Base-by-base conservation (phyloP, 2,113 vertebrate species). In the Herpailurus yagouaroundi region DNA sequence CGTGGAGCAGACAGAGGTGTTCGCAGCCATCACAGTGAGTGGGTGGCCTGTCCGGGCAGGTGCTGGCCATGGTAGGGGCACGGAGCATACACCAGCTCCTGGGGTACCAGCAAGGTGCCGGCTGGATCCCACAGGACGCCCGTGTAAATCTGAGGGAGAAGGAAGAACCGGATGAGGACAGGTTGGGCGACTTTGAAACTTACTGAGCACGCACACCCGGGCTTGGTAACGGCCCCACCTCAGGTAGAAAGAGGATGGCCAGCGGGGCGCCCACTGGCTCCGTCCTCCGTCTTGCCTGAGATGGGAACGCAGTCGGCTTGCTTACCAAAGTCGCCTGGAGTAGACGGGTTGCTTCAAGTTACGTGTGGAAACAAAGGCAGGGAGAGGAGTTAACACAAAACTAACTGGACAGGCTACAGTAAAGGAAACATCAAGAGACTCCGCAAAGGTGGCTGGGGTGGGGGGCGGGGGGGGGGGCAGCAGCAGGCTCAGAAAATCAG, bases 1-100 rank as follows among this genome's bases (percentile, higher is more conserved):
- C 41, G n/a, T 25, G 23, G 9, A 60, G 79, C 5, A 60, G 64
- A 92, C 13, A n/a, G 27, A 13, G 50, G 64, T 14, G 19, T 69
- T 69, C 33, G 71, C 4, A 25, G 90, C 23, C 29, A 2, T 31
- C 45, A 60, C 2, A 14, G 50, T 2, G 23, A 48, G 57, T 1
- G n/a, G 48, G n/a, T 27, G 33, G 14, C 57, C 29, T 3, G 23
- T 50, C 31, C 57, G 19, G 21, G 64, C 73, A 1, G 13, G 77
- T 36, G 55, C 77, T 29, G 60, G 1, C 2, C 74, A n/a, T 0
- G 21, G 60, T 25, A 50, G 27, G 64, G 27, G 57, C 18, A 16
- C 7, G 2, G 33, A 21, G 18, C 11, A 50, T n/a, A 55, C 23
- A 33, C 3, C 0, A 8, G 36, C n/a, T n/a, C 63, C 25, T 15